These are phyloP conservation scores for Trichopria drosophilae DNA, from an alignment of 2,888 invertebrate genomes.

Conservation along the genomic window DNA sequence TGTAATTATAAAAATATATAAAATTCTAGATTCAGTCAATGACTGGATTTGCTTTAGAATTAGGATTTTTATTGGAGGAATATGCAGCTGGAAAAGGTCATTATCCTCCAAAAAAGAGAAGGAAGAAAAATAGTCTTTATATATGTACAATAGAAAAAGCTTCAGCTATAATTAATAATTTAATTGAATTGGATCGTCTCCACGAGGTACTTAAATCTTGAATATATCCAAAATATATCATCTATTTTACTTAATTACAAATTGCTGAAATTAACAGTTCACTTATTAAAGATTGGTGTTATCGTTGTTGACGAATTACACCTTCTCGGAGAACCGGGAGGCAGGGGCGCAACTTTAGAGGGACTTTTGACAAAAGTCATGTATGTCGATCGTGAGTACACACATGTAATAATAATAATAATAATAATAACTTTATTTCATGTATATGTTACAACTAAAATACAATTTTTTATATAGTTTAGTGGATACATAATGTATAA, in stretches of 20 bases:
- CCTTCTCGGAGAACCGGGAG: conserved; percentile 81
- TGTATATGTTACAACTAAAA: no score
- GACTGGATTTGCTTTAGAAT: conserved; percentile 82
- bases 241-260: conserved; percentile 7
- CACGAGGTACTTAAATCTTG: conserved; percentile 51
- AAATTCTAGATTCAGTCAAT: conserved; percentile 74
- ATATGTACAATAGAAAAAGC: conserved; percentile 96
- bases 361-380: conserved; percentile 79
- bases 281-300: conserved; percentile 46
- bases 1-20: background rate
- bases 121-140: conserved; percentile 79
- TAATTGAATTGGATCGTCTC: conserved; percentile 77
- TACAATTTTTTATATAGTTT: no score
- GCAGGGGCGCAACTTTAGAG: conserved; percentile 85
- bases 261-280: conserved; percentile 5
- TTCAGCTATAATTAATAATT: conserved; percentile 78
- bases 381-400: conserved; percentile 68
- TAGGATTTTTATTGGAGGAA: conserved; percentile 91
- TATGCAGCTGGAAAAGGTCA: conserved; percentile 89
- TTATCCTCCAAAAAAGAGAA: conserved; percentile 79
- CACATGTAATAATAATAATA: no score
- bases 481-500: conserved; percentile 16
- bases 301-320: conserved; percentile 90
- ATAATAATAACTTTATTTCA: no score
- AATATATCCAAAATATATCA: conserved; percentile 6